Percentiles rank a stretch among this genome's conserved stretches.
phyloP scores from a whole-genome alignment of 1,140 invertebrate genomes.

The Ips typographus region DNA sequence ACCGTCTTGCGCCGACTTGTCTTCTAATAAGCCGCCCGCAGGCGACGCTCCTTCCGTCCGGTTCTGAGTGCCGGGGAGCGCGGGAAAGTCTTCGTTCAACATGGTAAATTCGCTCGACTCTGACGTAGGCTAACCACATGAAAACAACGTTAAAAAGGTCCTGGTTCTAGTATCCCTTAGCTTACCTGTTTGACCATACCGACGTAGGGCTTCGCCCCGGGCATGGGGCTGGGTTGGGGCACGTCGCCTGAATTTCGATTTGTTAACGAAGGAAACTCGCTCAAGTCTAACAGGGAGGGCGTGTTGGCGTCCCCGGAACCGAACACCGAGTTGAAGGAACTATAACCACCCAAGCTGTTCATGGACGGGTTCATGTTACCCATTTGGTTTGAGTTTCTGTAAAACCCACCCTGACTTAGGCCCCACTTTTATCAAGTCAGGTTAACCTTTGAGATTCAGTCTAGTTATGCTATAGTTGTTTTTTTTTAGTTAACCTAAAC shows the following conservation, averaged over 20 bases:
- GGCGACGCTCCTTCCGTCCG: slow-evolving; percentile 59
- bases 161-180: neutral
- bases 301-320: slow-evolving; percentile 71
- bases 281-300: slow-evolving; percentile 81
- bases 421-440: too few species aligned
- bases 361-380: slow-evolving; percentile 65
- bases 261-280: slow-evolving; percentile 88
- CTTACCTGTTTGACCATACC: slow-evolving; percentile 84
- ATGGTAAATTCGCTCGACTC: slow-evolving; percentile 95
- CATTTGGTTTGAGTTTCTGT: slow-evolving; percentile 62
- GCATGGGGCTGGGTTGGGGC: slow-evolving; percentile 77
- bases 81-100: slow-evolving; percentile 98
- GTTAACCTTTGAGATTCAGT: too few species aligned
- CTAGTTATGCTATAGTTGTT: too few species aligned
- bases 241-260: slow-evolving; percentile 70
- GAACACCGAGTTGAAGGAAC: slow-evolving; percentile 78
- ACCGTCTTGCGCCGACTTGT: slow-evolving; percentile 59
- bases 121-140: slow-evolving; percentile 67
- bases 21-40: slow-evolving; percentile 54
- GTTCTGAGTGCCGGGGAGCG: slow-evolving; percentile 73
- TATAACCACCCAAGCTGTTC: slow-evolving; percentile 65
- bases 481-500: too few species aligned
- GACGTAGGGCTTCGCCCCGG: slow-evolving; percentile 87
- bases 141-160: neutral
- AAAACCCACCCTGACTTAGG: neutral